These are phyloP conservation scores for Pygoscelis adeliae DNA, from an alignment of 2,113 vertebrate genomes.

Conservation along the genomic window DNA sequence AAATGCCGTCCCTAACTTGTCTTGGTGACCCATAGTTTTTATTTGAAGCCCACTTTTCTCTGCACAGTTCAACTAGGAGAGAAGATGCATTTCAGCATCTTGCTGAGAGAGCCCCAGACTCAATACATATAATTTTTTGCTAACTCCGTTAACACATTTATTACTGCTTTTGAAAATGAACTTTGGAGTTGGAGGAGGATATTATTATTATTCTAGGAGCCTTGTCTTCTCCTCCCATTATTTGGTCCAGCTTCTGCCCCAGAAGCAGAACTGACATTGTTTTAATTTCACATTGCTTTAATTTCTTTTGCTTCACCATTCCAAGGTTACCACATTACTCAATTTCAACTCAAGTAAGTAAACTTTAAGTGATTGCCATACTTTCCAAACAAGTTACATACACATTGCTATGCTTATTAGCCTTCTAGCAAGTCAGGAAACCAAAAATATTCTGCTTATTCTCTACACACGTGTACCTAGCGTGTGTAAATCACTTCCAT, in stretches of 20 bases:
- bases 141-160: not conserved
- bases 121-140: not conserved
- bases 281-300: not conserved
- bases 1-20: not conserved
- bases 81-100: not conserved
- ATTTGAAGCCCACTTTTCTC: not conserved
- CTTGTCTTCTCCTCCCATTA: not conserved
- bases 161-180: not conserved
- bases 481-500: not conserved
- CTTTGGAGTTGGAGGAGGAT: not conserved
- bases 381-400: not conserved
- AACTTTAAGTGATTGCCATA: not conserved
- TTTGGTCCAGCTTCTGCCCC: not conserved
- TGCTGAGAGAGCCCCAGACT: not conserved
- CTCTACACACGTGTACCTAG: not conserved
- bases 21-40: not conserved
- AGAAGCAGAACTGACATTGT: not conserved
- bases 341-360: not conserved
- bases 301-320: not conserved
- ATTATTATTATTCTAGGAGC: not conserved
- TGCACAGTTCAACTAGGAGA: not conserved
- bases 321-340: not conserved
- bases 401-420: not conserved
- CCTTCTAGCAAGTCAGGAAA: not conserved
- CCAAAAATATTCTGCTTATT: not conserved